Evolutionary conservation across 2,888 invertebrate genomes (phyloP), one percentile per base, ranked within the genome.

Genomic region (Cephalotes varians): DNA sequence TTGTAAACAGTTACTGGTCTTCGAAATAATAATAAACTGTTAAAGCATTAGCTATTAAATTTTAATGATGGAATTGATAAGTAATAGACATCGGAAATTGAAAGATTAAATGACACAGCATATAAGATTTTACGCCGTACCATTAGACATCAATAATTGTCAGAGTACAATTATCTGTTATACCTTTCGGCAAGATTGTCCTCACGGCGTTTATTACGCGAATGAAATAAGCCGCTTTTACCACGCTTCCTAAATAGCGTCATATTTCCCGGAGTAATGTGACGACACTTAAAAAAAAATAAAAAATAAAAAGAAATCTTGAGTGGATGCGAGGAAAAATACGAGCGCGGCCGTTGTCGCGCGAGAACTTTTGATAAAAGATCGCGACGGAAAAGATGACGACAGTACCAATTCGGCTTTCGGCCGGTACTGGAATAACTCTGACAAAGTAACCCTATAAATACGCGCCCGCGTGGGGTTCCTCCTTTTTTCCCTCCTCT

Each of bases 351-450:
- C 10, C 40, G 51, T 37, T 18, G 49, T 18, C 60, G 76, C 49
- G 31, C 40, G 79, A 76, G 15, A 64, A 51, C 77, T 56, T 64
- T 62, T 81, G 77, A 81, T 80, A 80, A 80, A 73, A 80, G 60
- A 58, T 73, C 80, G 73, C 80, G 60, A 73, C 74, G 37, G 58
- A 37, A 37, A 49, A 62, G 80, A 74, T 72, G 77, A 77, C 60
- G 71, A 82, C 51, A 62, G 65, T 76, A 64, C 65, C 86, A 80
- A 86, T 86, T 86, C 83, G 76, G 74, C 81, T 86, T 73, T 65
- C 77, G 77, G 37, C 56, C 64, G 77, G 76, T 69, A 67, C 80
- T 69, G 87, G 80, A 82, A 71, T 81, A 84, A 84, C 67, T 54
- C 81, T 80, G 60, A 71, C 72, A 76, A 71, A 67, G 37, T 67